Percentiles rank a stretch among this genome's conserved stretches.
Conservation (phyloP, 2,797 vertebrate genomes). For the Chelon labrosus region DNA sequence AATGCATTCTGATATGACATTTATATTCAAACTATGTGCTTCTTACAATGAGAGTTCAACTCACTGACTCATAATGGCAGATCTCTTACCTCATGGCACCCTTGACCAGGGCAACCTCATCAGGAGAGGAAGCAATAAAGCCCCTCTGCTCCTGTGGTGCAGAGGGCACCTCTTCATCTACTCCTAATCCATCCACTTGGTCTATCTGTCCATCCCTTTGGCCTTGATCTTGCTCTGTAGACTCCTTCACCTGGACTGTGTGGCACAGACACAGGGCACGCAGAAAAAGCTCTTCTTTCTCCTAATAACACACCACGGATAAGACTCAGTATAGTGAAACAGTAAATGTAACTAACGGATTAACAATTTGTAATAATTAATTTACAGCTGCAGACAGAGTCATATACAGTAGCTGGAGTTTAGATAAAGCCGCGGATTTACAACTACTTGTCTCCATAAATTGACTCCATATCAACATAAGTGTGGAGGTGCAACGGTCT, state of each 20-base stretch:
- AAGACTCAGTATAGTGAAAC: slow-evolving; percentile 4
- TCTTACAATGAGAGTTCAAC: not conserved
- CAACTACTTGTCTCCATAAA: slow-evolving; percentile 15
- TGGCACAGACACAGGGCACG: slow-evolving; percentile 96
- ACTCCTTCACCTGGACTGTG: slow-evolving; percentile 94
- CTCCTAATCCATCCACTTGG: slow-evolving; percentile 84
- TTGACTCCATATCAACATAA: slow-evolving; percentile 37
- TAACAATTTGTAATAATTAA: not conserved
- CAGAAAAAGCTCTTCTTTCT: slow-evolving; percentile 94
- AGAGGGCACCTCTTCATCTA: slow-evolving; percentile 48
- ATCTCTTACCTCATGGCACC: slow-evolving; percentile 93
- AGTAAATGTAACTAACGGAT: not conserved
- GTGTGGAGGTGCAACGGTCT: slow-evolving; percentile 16
- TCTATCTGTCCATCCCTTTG: slow-evolving; percentile 80
- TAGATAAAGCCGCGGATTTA: slow-evolving; percentile 42
- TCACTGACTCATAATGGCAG: not conserved
- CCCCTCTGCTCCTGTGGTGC: slow-evolving; percentile 71
- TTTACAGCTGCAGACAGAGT: slow-evolving; percentile 4
- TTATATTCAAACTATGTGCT: not conserved
- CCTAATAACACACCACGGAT: slow-evolving; percentile 76
- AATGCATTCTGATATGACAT: not conserved
- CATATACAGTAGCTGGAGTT: slow-evolving; percentile 47
- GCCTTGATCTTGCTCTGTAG: slow-evolving; percentile 69
- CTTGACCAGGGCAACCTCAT: slow-evolving; percentile 95
- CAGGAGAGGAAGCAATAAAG: slow-evolving; percentile 95